Evolutionary conservation across 2,888 invertebrate genomes (phyloP), one percentile per base, ranked within the genome.

Genomic region (Automeris io): DNA sequence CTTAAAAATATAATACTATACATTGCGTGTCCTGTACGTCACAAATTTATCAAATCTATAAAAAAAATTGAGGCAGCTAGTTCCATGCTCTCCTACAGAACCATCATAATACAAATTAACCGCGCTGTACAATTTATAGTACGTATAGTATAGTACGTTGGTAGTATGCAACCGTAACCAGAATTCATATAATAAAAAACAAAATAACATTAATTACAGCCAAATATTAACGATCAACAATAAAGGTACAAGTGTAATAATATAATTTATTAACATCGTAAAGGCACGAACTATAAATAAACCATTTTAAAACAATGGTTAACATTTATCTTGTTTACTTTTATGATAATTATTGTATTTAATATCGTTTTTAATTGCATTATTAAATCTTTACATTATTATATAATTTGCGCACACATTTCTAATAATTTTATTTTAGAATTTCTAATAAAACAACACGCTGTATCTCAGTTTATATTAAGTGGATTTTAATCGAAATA

Each of bases 221-320:
- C 42, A 51, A 49, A 55, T 47, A 40, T 43, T 49, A 64, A 67
- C 57, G 57, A 60, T 49, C 49, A 60, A 59, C 55, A 59, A 58
- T 54, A 54, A 53, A 60, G 39, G 45, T 57, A 47, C 37, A 32
- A 29, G 41, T 39, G 42, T 44, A 47, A 35, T 36, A 21, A 45
- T 33, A 39, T 33, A 21, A 47, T 38, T 43, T 39, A 46, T 49
- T 40, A 61, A 62, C 56, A 47, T 54, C 42, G 49, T 61, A 66
- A 70, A 74, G 70, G 70, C 72, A 74, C 70, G 46, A 63, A 61
- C 57, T 56, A 61, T 58, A 70, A 66, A 59, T 46, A 57, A 65
- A 63, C 55, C 56, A 62, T 64, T 41, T 9, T 16, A 48, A 59
- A 57, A 54, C 47, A 66, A 65, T 63, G 61, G 64, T 60, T 51